Evolutionary conservation across 2,113 vertebrate genomes (phyloP).

Genomic region (Eretmochelys imbricata): DNA sequence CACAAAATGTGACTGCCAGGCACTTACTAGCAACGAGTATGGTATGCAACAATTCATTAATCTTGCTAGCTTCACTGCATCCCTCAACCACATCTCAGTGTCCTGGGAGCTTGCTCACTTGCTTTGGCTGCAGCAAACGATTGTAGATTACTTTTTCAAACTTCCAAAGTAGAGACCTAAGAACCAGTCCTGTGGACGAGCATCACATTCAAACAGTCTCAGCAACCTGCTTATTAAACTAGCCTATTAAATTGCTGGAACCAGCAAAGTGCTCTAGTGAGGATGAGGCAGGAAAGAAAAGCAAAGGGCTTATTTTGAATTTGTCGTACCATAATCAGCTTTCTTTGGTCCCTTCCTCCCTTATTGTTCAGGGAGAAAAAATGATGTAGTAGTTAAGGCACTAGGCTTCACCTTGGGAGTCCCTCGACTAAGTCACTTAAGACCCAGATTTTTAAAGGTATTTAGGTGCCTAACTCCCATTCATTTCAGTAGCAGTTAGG

Average conservation of each 20-base stretch:
- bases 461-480: not conserved
- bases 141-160: not conserved
- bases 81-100: not conserved
- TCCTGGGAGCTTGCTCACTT: not conserved
- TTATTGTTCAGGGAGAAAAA: not conserved
- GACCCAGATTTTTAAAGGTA: not conserved
- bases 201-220: not conserved
- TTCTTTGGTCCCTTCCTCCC: not conserved
- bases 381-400: not conserved
- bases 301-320: not conserved
- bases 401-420: not conserved
- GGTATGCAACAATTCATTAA: fast-evolving
- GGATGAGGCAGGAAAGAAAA: not conserved
- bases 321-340: not conserved
- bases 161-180: not conserved
- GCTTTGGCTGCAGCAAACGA: not conserved
- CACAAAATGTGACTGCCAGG: fast-evolving
- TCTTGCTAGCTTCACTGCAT: fast-evolving
- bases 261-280: not conserved
- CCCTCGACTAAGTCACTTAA: not conserved
- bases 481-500: not conserved
- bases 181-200: not conserved
- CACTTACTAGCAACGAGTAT: not conserved
- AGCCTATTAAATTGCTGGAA: not conserved
- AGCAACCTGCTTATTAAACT: not conserved